phyloP scores from a whole-genome alignment of 2,797 vertebrate genomes.

The Oreochromis grahami region DNA sequence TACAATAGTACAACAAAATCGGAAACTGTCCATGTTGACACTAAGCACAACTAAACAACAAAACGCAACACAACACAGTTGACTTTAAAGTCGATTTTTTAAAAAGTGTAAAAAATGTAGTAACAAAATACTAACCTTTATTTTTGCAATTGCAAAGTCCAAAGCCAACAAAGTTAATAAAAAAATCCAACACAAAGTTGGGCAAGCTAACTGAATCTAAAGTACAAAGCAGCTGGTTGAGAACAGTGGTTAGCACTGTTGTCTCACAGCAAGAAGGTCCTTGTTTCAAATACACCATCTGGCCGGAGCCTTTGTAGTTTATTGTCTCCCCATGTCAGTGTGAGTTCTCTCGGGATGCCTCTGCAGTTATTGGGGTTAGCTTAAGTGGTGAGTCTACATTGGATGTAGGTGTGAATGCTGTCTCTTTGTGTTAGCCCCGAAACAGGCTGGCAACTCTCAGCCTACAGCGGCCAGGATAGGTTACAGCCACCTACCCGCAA shows the following conservation, averaged over 20 bases:
- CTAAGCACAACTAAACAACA: neutral
- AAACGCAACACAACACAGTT: neutral
- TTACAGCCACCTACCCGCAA: neutral
- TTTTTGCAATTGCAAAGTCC: neutral
- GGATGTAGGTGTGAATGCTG: neutral
- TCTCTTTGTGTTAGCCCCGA: neutral
- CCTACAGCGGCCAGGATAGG: neutral
- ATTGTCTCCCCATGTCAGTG: neutral
- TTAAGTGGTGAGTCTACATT: neutral
- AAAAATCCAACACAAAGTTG: neutral
- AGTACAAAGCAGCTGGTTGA: neutral
- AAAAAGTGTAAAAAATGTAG: neutral
- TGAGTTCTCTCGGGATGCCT: neutral
- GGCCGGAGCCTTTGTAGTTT: neutral
- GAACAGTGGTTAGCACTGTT: neutral
- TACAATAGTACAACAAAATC: neutral
- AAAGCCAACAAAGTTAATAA: neutral
- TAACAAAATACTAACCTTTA: neutral
- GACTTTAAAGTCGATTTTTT: neutral
- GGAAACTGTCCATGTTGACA: neutral
- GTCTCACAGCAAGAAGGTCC: neutral
- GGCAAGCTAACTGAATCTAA: neutral
- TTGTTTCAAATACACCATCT: neutral
- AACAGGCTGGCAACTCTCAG: neutral
- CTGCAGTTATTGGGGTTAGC: neutral